These are phyloP conservation scores for Petrophora chlorosata DNA, from an alignment of 2,888 invertebrate species.

Conservation along the genomic window DNA sequence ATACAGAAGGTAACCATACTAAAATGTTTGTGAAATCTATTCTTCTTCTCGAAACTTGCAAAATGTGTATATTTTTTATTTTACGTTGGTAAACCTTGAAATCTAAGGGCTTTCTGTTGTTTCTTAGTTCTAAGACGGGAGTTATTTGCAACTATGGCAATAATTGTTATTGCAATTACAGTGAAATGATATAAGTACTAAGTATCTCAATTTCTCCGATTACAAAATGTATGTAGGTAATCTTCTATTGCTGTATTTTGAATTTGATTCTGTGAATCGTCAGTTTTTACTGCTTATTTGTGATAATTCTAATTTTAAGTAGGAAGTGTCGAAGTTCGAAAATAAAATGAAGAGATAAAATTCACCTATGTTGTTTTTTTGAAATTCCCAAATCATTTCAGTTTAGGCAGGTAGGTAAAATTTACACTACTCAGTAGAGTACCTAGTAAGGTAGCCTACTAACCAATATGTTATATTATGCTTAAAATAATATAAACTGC, in stretches of 20 bases:
- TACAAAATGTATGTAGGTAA: constrained; percentile 32
- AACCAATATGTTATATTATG: no score
- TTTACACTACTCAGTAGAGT: no score
- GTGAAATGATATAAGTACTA: no score
- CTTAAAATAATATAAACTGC: no score
- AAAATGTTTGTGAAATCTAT: constrained; percentile 46
- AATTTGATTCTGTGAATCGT: constrained; percentile 81
- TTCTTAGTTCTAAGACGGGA: no score
- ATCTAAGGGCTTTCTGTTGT: no score
- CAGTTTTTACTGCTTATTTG: constrained; percentile 78
- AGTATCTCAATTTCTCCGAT: background rate
- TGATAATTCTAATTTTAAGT: constrained; percentile 72
- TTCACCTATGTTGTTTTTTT: constrained; percentile 34
- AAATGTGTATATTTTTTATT: no score
- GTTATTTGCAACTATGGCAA: no score
- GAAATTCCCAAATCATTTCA: background rate
- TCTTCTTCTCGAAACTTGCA: no score
- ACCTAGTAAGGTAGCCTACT: no score
- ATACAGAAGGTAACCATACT: constrained; percentile 27
- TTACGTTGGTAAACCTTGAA: no score
- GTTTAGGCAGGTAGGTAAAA: background rate
- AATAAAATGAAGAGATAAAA: constrained; percentile 49
- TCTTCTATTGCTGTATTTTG: constrained; percentile 59
- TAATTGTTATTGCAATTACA: no score
- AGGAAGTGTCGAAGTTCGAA: constrained; percentile 60